Evolutionary conservation across 2,113 vertebrate genomes (phyloP).

Genomic region (Taxidea taxus): DNA sequence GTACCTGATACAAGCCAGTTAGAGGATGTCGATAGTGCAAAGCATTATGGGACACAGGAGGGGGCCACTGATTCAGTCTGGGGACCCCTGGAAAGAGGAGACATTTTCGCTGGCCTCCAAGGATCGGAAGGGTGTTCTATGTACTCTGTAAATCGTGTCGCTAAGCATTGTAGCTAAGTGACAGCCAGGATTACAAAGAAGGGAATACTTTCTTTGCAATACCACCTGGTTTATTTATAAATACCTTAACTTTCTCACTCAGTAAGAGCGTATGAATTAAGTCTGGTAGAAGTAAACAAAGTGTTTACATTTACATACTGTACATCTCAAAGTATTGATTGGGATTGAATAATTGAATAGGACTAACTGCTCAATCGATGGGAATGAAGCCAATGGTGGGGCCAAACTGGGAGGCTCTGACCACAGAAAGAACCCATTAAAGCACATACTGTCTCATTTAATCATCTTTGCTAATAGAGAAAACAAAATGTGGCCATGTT

Average conservation of each 20-base stretch:
- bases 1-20: not conserved
- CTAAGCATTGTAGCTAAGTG: not conserved
- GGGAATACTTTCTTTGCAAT: not conserved
- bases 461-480: constrained; percentile 62
- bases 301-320: constrained; percentile 68
- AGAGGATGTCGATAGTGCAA: not conserved
- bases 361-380: constrained; percentile 78
- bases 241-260: constrained; percentile 26
- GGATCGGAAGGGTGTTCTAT: not conserved
- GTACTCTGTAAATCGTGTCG: not conserved
- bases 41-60: not conserved
- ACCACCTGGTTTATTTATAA: not conserved
- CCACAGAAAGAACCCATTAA: constrained; percentile 57
- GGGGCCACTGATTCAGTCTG: not conserved
- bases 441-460: constrained; percentile 72
- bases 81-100: too few species aligned
- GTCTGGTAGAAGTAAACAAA: constrained; percentile 38
- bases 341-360: constrained; percentile 81
- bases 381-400: constrained; percentile 58
- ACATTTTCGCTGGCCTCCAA: not conserved
- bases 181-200: not conserved
- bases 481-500: constrained; percentile 45
- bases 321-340: constrained; percentile 76
- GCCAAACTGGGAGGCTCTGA: constrained; percentile 64
- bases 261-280: constrained; percentile 38